Percentiles rank a stretch among this genome's conserved stretches.
Evolutionary conservation across 2,888 invertebrate genomes (phyloP).

Genomic region (Parthenolecanium corni): DNA sequence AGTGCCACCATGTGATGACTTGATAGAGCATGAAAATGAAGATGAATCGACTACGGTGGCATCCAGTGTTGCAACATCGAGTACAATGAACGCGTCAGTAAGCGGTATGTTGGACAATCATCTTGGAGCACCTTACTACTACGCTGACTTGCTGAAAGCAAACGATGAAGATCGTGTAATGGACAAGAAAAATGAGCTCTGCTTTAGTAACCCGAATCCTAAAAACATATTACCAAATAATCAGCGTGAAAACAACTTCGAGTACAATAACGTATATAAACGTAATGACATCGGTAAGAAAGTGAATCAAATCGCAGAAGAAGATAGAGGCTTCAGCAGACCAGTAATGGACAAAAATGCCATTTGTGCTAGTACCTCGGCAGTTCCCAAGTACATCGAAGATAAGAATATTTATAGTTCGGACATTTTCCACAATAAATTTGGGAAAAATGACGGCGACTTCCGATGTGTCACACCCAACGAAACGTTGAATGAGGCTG

Average conservation of each 20-base stretch:
- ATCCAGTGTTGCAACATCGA: too few species aligned
- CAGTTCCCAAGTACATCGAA: conserved; percentile 41
- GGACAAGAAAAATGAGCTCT: not conserved
- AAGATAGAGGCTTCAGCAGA: conserved; percentile 34
- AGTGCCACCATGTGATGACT: not conserved
- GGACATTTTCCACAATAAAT: conserved; percentile 44
- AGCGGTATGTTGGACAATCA: not conserved
- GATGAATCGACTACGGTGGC: too few species aligned
- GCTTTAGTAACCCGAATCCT: not conserved
- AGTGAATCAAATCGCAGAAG: conserved; percentile 54
- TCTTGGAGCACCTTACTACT: conserved; percentile 63
- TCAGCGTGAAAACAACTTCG: conserved; percentile 47
- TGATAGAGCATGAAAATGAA: too few species aligned
- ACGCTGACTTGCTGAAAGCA: conserved; percentile 55
- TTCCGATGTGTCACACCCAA: conserved; percentile 37
- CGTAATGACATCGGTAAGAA: conserved; percentile 56
- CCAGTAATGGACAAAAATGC: too few species aligned
- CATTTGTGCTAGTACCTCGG: not conserved
- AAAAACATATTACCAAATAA: conserved; percentile 48
- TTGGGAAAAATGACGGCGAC: conserved; percentile 24
- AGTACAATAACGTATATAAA: conserved; percentile 35
- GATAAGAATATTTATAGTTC: conserved; percentile 62
- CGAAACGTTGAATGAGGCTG: conserved; percentile 35
- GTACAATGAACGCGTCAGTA: too few species aligned
- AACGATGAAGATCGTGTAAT: conserved; percentile 25